Percentiles rank a stretch among this genome's conserved stretches.
These are phyloP conservation scores for Araneus ventricosus DNA, from an alignment of 1,140 invertebrate species.

Conservation along the genomic window DNA sequence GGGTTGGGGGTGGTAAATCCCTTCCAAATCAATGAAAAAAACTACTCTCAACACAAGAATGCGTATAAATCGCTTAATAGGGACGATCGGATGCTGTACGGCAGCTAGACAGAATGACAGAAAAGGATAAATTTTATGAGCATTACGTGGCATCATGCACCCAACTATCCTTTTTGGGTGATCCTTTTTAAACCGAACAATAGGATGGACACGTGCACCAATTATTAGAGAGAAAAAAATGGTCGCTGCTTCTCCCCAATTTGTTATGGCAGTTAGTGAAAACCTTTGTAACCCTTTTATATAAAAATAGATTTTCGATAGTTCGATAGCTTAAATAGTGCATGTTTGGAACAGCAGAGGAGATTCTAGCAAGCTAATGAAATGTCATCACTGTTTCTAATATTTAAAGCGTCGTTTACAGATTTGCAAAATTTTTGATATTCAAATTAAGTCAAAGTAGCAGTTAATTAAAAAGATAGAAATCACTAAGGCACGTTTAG, in stretches of 20 bases:
- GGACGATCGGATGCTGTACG: conserved; percentile 14
- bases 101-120: background rate
- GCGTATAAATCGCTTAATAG: conserved; percentile 41
- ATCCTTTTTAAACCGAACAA: background rate
- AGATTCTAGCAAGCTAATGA: too few species aligned
- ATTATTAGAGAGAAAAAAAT: background rate
- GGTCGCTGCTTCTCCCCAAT: background rate
- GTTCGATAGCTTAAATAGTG: too few species aligned
- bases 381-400: too few species aligned
- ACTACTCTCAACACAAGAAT: conserved; percentile 23
- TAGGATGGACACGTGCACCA: background rate
- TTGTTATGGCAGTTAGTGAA: background rate
- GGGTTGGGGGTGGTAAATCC: background rate
- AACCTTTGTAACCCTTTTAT: too few species aligned
- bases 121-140: background rate
- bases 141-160: conserved; percentile 21
- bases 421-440: too few species aligned
- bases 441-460: too few species aligned
- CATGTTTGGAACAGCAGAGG: too few species aligned
- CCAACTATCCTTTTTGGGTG: background rate
- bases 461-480: too few species aligned
- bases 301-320: too few species aligned
- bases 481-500: too few species aligned
- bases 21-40: background rate
- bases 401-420: too few species aligned